phyloP scores from a whole-genome alignment of 2,113 vertebrate genomes.

The Sceloporus undulatus region DNA sequence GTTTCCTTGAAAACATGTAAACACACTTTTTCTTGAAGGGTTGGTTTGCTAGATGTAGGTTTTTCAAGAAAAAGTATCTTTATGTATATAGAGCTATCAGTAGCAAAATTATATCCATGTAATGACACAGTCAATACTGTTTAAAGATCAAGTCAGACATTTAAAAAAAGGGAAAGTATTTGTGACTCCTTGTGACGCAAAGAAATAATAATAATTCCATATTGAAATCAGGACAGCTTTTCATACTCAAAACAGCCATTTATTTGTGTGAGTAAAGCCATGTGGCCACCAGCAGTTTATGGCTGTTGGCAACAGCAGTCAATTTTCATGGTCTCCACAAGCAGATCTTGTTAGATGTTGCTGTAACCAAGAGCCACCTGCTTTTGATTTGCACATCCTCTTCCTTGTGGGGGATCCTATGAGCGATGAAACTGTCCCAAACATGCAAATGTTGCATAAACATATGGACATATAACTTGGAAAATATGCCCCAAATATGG shows the following conservation, averaged over 20 bases:
- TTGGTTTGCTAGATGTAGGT: too few relatives aligned
- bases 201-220: not conserved
- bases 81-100: too few relatives aligned
- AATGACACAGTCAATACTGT: not conserved
- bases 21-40: too few relatives aligned
- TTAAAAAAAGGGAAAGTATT: not conserved
- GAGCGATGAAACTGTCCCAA: not conserved
- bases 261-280: not conserved
- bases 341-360: not conserved
- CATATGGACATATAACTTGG: not conserved
- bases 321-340: not conserved
- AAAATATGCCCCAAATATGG: not conserved
- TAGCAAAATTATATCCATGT: not conserved
- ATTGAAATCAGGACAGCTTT: not conserved
- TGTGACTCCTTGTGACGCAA: not conserved
- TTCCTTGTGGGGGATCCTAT: not conserved
- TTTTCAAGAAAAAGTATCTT: too few relatives aligned
- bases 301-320: not conserved
- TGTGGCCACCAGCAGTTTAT: not conserved
- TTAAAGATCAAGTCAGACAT: not conserved
- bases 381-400: not conserved
- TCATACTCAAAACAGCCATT: not conserved
- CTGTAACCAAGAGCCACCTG: not conserved
- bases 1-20: too few relatives aligned
- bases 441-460: not conserved